phyloP scores from a whole-genome alignment of 2,888 invertebrate species.

The Thereva nobilitata region DNA sequence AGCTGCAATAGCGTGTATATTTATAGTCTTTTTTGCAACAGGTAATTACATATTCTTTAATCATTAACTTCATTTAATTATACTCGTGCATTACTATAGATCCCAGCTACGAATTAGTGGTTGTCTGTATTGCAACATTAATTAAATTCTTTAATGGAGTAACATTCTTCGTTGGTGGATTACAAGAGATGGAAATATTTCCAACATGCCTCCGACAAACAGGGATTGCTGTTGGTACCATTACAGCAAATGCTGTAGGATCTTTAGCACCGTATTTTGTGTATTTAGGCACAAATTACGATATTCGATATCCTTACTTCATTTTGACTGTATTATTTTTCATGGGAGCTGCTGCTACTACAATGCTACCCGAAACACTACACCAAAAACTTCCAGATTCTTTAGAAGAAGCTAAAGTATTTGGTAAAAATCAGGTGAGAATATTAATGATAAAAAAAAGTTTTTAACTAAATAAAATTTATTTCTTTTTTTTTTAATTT shows the following conservation, averaged over 20 bases:
- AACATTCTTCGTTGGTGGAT: constrained; percentile 63
- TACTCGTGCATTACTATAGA: constrained; percentile 45
- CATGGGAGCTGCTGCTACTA: constrained; percentile 59
- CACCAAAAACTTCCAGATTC: constrained; percentile 68
- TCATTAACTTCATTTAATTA: neutral
- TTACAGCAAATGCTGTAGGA: constrained; percentile 62
- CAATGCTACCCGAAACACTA: constrained; percentile 67
- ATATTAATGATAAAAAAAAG: constrained; percentile 7
- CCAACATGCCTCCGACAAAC: constrained; percentile 70
- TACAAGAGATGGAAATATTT: constrained; percentile 69
- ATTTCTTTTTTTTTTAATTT: constrained; percentile 40
- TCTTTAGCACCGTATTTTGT: constrained; percentile 66
- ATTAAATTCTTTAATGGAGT: constrained; percentile 63
- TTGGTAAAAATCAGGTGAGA: constrained; percentile 60
- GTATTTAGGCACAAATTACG: constrained; percentile 60
- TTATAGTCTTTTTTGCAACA: constrained; percentile 55
- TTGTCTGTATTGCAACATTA: constrained; percentile 57
- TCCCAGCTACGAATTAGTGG: constrained; percentile 49
- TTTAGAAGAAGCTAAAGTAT: constrained; percentile 64
- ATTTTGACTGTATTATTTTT: constrained; percentile 57
- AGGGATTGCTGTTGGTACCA: constrained; percentile 65
- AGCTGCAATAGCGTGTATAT: constrained; percentile 56
- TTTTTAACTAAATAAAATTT: neutral
- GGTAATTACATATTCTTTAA: constrained; percentile 47
- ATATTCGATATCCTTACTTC: constrained; percentile 59